A percentile compares a stretch with the other conserved stretches of the same genome.
Evolutionary conservation across 2,888 invertebrate species (phyloP).

Genomic region (Pocota personata): DNA sequence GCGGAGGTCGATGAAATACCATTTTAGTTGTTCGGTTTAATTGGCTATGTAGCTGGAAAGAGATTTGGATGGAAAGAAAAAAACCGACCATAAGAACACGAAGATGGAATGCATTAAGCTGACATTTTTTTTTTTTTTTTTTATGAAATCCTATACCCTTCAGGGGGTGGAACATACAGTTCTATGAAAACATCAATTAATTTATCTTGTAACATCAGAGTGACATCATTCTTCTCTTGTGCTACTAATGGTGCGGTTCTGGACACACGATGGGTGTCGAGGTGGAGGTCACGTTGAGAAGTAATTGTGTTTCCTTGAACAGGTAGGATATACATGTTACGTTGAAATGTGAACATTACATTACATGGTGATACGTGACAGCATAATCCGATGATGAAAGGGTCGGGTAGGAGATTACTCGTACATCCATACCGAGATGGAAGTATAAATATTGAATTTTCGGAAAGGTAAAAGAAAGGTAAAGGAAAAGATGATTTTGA

Average conservation of each 20-base stretch:
- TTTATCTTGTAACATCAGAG: conserved; percentile 38
- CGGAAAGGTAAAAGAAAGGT: background rate
- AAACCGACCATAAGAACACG: background rate
- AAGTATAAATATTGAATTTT: conserved; percentile 2
- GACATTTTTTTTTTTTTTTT: conserved; percentile 27
- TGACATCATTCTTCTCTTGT: conserved; percentile 46
- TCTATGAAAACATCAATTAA: conserved; percentile 52
- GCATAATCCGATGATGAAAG: conserved; percentile 41
- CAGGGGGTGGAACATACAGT: conserved; percentile 3
- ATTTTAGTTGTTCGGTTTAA: conserved; percentile 52
- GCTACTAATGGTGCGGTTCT: background rate
- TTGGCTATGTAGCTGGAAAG: conserved; percentile 34
- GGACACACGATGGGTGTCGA: conserved; percentile 7
- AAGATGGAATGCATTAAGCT: conserved; percentile 57
- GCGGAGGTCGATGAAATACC: background rate
- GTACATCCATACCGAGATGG: background rate
- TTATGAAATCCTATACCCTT: background rate
- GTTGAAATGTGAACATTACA: conserved; percentile 43
- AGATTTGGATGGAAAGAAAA: conserved; percentile 31
- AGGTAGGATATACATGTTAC: background rate
- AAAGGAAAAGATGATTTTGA: background rate
- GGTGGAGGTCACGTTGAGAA: conserved; percentile 39
- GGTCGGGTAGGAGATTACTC: background rate
- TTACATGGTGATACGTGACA: conserved; percentile 52
- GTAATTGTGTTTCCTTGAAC: conserved; percentile 41